phyloP scores from a whole-genome alignment of 1,140 invertebrate genomes.

The Cotesia typhae region DNA sequence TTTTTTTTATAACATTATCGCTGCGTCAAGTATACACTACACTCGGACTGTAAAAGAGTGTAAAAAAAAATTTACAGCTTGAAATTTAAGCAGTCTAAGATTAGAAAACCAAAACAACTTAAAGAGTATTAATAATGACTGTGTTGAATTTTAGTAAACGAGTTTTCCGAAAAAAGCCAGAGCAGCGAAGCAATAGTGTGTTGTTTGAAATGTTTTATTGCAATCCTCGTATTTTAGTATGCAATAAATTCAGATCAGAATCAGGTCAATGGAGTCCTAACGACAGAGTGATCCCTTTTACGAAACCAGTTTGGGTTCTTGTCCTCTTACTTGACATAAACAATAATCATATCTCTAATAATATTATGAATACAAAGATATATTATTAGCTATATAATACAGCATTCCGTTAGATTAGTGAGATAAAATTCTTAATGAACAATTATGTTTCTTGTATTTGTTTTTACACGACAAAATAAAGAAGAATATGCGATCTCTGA shows the following conservation, averaged over 20 bases:
- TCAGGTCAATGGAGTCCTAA: conserved; percentile 38
- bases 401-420: background rate
- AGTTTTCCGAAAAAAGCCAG: too few species aligned
- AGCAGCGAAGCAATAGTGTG: too few species aligned
- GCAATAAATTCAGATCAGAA: conserved; percentile 37
- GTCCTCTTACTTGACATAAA: conserved; percentile 19
- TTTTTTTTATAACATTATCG: background rate
- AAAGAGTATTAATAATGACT: too few species aligned
- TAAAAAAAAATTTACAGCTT: too few species aligned
- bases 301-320: conserved; percentile 22
- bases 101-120: too few species aligned
- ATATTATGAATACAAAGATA: conserved; percentile 37
- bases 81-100: too few species aligned
- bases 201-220: background rate
- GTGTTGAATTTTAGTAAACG: too few species aligned
- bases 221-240: background rate
- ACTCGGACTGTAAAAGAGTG: too few species aligned
- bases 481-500: background rate
- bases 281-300: conserved; percentile 36
- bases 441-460: too few species aligned
- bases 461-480: background rate
- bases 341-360: conserved; percentile 26
- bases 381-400: background rate
- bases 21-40: too few species aligned
- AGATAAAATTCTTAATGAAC: background rate